These are phyloP conservation scores for Lepilemur septentrionalis DNA, from an alignment of 2,797 vertebrate genomes.

Conservation along the genomic window DNA sequence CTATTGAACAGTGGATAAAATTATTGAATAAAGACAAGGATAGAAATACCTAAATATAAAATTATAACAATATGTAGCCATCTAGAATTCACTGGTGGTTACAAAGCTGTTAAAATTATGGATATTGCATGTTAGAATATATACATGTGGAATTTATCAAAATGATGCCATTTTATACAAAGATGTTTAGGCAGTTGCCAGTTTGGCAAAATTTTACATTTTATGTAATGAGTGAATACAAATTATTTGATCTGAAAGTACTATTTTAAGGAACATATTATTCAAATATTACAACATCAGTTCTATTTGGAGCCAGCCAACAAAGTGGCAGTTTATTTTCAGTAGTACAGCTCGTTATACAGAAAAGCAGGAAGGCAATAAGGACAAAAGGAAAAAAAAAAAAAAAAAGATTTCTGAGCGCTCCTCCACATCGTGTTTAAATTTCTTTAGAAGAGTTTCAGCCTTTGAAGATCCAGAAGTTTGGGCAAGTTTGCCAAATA, in stretches of 20 bases:
- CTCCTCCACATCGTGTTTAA: not conserved
- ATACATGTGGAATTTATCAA: not conserved
- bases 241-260: not conserved
- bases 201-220: not conserved
- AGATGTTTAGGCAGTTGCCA: not conserved
- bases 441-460: not conserved
- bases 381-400: too few species aligned
- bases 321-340: not conserved
- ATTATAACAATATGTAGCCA: not conserved
- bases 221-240: not conserved
- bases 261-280: not conserved
- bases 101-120: not conserved
- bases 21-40: not conserved
- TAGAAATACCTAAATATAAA: not conserved
- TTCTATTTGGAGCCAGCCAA: not conserved
- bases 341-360: not conserved
- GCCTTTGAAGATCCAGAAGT: not conserved
- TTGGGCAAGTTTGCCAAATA: not conserved
- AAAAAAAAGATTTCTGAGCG: not conserved
- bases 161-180: not conserved
- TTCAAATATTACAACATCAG: not conserved
- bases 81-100: not conserved
- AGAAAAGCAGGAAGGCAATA: not conserved
- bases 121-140: not conserved
- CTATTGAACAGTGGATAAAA: not conserved